These are phyloP conservation scores for Propithecus deckenii DNA, from an alignment of 2,797 vertebrate genomes.

Conservation along the genomic window DNA sequence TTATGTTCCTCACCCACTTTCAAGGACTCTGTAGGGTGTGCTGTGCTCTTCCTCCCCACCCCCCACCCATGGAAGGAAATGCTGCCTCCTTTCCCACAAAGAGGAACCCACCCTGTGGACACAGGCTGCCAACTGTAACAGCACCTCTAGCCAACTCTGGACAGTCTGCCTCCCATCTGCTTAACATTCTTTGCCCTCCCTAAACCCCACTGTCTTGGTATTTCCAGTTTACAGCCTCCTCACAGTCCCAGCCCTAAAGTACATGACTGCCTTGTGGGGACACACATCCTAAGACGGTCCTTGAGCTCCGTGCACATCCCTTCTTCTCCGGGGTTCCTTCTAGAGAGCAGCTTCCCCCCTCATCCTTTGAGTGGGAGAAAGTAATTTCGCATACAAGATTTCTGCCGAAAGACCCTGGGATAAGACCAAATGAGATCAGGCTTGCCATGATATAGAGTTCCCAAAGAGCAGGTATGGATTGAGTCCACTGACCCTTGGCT, in stretches of 20 bases:
- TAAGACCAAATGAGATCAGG: background rate
- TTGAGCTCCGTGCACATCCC: background rate
- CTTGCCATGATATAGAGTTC: background rate
- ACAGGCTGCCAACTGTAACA: background rate
- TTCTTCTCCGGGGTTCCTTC: background rate
- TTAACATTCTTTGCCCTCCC: too few species aligned
- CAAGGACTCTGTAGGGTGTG: background rate
- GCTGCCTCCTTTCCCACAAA: background rate
- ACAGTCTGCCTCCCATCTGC: background rate
- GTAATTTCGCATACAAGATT: background rate
- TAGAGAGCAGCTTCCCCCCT: background rate
- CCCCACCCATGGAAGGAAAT: background rate
- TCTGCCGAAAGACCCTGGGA: background rate
- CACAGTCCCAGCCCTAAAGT: background rate
- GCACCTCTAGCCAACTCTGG: background rate
- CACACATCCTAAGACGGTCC: background rate
- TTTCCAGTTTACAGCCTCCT: background rate
- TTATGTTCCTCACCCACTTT: background rate
- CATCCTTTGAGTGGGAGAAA: background rate
- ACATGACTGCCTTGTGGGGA: rapidly evolving
- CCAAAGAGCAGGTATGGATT: rapidly evolving
- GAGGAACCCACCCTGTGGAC: too few species aligned
- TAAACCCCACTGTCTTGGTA: rapidly evolving
- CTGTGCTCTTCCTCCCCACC: background rate
- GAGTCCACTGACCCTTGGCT: background rate